Evolutionary conservation across 1,140 invertebrate genomes (phyloP), one percentile per base, ranked within the genome.

Genomic region (Telenomus remus): DNA sequence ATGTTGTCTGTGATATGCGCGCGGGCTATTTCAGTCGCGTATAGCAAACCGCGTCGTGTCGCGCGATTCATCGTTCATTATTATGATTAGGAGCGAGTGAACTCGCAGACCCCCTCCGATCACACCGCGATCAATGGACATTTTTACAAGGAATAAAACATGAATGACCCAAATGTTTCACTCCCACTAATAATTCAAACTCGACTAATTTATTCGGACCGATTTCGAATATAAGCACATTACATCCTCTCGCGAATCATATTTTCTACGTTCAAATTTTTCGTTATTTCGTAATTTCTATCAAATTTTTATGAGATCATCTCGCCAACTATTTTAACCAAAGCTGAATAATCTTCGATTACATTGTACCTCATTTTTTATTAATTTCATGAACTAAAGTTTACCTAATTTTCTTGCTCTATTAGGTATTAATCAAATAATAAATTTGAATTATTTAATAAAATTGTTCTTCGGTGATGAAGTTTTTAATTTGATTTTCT

Each of bases 11-110:
- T 27, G 19, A 44, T 39, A 11, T 35, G 48, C 19, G 39, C 49
- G 34, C 37, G 11, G 42, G 37, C 59, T 71, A 71, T 71, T 71
- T 63, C 15, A 4, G 53, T 55, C 47, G 51, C 47, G 54, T 15
- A n/a, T n/a, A 43, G 14, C 11, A 27, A 34, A 50, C 15, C 48
- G 19, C 48, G 48, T 10, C 12, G 46, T 57, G 19, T 34, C n/a
- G 19, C 27, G 54, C 55, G 65, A 69, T 56, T 71, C 53, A 56
- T 55, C 43, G 56, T 63, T 71, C 46, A 44, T 56, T 56, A 63
- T 57, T 71, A 50, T 63, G 57, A 71, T 71, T 71, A 63, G 59
- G 19, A 55, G 37, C 37, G 46, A 55, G 48, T 47, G 50, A 69
- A 55, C n/a, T 19, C 35, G n/a, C 39, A 69, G 34, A 27, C 19